phyloP scores from a whole-genome alignment of 1,140 invertebrate species.

The Manduca sexta region DNA sequence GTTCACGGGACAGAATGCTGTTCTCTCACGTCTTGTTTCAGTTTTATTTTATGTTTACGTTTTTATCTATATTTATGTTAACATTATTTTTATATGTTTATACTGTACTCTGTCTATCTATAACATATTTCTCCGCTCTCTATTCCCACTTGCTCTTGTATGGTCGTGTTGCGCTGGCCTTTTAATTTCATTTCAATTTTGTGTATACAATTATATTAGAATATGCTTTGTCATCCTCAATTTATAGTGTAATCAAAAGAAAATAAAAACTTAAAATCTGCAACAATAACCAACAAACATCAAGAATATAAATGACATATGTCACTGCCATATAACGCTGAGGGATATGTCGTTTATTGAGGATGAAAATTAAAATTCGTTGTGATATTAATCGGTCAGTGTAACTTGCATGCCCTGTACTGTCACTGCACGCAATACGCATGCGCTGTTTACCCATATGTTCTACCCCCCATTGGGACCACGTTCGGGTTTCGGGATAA shows the following conservation, averaged over 20 bases:
- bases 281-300: too few relatives aligned
- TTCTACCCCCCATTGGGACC: too few relatives aligned
- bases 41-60: constrained; percentile 42
- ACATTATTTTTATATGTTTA: constrained; percentile 45
- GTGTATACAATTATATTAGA: too few relatives aligned
- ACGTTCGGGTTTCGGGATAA: neutral
- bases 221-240: too few relatives aligned
- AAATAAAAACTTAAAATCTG: too few relatives aligned
- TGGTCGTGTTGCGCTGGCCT: constrained; percentile 34
- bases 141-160: constrained; percentile 23
- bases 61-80: constrained; percentile 30
- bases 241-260: too few relatives aligned
- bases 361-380: constrained; percentile 5
- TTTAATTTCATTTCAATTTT: constrained; percentile 30
- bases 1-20: constrained; percentile 25
- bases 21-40: constrained; percentile 52
- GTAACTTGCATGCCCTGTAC: constrained; percentile 20
- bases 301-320: too few relatives aligned
- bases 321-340: too few relatives aligned
- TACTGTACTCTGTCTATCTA: constrained; percentile 40
- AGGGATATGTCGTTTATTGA: neutral
- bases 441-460: constrained; percentile 28
- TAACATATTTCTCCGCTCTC: constrained; percentile 27
- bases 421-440: constrained; percentile 29
- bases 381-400: constrained; percentile 13